Evolutionary conservation across 2,797 vertebrate species (phyloP).

Genomic region (Alauda arvensis): DNA sequence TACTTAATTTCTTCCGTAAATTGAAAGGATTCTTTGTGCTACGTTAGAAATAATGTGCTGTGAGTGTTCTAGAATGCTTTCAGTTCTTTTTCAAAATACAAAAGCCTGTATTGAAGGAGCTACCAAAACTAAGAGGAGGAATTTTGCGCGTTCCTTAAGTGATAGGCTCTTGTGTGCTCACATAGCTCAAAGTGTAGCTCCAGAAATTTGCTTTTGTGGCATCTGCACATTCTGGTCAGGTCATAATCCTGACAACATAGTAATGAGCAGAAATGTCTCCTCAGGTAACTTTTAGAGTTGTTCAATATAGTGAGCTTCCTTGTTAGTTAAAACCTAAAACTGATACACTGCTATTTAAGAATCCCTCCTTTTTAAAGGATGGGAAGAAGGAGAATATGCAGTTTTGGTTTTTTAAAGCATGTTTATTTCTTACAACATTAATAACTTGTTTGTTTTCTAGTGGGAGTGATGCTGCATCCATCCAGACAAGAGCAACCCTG

Average conservation of each 20-base stretch:
- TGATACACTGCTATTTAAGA: background rate
- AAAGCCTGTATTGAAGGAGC: background rate
- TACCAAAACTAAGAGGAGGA: background rate
- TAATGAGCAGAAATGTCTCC: background rate
- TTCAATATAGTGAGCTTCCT: background rate
- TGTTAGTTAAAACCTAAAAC: background rate
- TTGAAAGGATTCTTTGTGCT: background rate
- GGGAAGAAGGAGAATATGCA: background rate
- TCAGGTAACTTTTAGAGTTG: background rate
- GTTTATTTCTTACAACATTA: background rate
- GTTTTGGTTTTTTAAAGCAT: background rate
- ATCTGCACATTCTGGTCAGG: background rate
- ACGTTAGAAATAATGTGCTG: background rate
- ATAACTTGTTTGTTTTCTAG: constrained; percentile 64
- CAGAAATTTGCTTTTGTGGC: background rate
- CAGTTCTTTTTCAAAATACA: background rate
- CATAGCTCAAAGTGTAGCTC: background rate
- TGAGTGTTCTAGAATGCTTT: background rate
- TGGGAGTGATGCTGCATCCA: constrained; percentile 92
- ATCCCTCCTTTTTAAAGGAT: background rate
- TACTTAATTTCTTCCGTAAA: background rate
- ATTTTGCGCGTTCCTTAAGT: background rate
- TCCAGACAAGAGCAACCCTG: constrained; percentile 82
- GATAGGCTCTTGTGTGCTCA: background rate
- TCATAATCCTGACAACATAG: background rate